Percentiles rank a stretch among this genome's conserved stretches.
phyloP scores from a whole-genome alignment of 2,797 vertebrate species.

The Oceanodroma leucorhoa region DNA sequence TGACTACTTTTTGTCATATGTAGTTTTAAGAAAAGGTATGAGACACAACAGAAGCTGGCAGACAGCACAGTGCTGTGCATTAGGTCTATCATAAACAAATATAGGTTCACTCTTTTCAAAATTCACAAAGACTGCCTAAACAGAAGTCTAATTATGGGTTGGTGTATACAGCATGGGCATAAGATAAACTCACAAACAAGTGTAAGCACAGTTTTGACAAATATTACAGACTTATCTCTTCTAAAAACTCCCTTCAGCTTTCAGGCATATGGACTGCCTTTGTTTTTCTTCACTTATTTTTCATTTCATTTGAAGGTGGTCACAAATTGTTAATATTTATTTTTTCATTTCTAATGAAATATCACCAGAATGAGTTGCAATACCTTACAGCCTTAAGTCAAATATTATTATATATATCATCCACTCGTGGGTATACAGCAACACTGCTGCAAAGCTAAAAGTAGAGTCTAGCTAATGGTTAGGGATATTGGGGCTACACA shows the following conservation, averaged over 20 bases:
- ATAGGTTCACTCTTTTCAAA: not conserved
- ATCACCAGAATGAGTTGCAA: not conserved
- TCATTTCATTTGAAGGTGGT: not conserved
- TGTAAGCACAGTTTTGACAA: not conserved
- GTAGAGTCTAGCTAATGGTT: not conserved
- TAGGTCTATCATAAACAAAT: not conserved
- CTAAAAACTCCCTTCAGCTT: not conserved
- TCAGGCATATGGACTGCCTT: not conserved
- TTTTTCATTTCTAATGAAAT: not conserved
- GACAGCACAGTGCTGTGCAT: not conserved
- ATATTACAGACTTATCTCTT: rapidly evolving
- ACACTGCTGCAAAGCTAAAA: not conserved
- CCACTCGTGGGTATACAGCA: not conserved
- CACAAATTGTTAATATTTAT: not conserved
- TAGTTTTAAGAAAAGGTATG: not conserved
- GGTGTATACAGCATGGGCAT: too few species aligned
- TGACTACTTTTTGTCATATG: not conserved
- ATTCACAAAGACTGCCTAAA: not conserved
- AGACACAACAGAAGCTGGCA: not conserved
- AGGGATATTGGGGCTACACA: not conserved
- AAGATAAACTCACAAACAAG: not conserved
- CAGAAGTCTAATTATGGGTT: not conserved
- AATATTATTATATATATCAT: not conserved
- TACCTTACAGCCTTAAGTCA: not conserved
- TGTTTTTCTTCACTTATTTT: not conserved